Percentiles rank a stretch among this genome's conserved stretches.
These are phyloP conservation scores for Gasterosteus nipponicus DNA, from an alignment of 2,113 vertebrate species.

Conservation along the genomic window DNA sequence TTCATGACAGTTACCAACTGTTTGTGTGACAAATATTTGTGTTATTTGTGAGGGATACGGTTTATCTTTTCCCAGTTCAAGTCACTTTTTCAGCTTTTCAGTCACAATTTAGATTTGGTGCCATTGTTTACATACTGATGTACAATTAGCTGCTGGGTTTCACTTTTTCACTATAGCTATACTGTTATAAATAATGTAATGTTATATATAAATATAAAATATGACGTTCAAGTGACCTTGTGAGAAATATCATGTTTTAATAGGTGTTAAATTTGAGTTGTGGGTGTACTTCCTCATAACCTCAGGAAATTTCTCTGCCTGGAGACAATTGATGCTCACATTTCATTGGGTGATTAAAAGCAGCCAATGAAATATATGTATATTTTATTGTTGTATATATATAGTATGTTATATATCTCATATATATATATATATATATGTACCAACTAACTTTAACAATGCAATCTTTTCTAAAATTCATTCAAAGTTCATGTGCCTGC, in stretches of 20 bases:
- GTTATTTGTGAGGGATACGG: not conserved
- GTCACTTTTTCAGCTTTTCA: no score
- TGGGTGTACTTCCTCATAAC: not conserved
- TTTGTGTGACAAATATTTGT: not conserved
- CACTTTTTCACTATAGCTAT: not conserved
- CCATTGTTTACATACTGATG: not conserved
- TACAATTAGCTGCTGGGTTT: not conserved
- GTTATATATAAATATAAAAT: not conserved
- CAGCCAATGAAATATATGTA: not conserved
- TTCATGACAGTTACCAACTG: not conserved
- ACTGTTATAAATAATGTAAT: not conserved
- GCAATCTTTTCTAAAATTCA: not conserved
- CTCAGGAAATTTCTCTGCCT: conserved; percentile 20
- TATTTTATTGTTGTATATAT: not conserved
- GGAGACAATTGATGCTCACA: conserved; percentile 45
- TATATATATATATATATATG: not conserved
- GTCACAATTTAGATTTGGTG: not conserved
- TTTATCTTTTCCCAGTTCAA: not conserved
- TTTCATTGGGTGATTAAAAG: conserved; percentile 39
- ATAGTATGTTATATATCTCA: not conserved
- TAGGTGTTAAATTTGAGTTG: not conserved
- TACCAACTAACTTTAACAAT: not conserved
- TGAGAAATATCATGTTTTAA: not conserved
- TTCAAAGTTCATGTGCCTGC: not conserved
- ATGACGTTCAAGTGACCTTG: not conserved